A percentile compares a stretch with the other conserved stretches of the same genome.
phyloP scores from a whole-genome alignment of 92 coral and sea anemone genomes.

The Paragorgia papillata region DNA sequence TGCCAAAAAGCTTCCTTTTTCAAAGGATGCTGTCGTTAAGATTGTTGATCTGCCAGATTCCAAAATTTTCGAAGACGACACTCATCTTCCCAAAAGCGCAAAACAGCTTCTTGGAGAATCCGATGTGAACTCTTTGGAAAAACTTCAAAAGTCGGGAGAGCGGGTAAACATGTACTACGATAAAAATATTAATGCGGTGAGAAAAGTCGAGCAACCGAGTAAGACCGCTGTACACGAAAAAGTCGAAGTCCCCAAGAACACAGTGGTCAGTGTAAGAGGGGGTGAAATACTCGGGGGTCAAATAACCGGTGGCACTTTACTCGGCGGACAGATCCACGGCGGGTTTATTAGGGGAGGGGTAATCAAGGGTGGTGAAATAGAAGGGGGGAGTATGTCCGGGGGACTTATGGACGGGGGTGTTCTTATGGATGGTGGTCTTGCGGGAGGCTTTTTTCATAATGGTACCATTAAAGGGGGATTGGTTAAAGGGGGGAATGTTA shows the following conservation, averaged over 20 bases:
- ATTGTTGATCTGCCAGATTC: slow-evolving; percentile 25
- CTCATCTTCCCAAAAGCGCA: slow-evolving; percentile 16
- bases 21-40: background rate
- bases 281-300: slow-evolving; percentile 93
- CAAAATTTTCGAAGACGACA: background rate
- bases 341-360: slow-evolving; percentile 88
- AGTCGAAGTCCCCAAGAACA: background rate
- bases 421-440: slow-evolving; percentile 58
- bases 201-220: background rate
- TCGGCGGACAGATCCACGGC: slow-evolving; percentile 84
- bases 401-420: slow-evolving; percentile 96
- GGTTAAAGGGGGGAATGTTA: slow-evolving; percentile 75
- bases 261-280: slow-evolving; percentile 48
- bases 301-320: slow-evolving; percentile 85
- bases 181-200: background rate
- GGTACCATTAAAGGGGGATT: slow-evolving; percentile 87
- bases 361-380: slow-evolving; percentile 79
- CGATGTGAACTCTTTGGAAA: slow-evolving; percentile 7
- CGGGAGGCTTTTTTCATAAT: slow-evolving; percentile 82
- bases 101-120: slow-evolving; percentile 24
- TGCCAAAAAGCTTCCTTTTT: no score
- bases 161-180: slow-evolving; percentile 30
- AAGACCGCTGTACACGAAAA: background rate
- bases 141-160: slow-evolving; percentile 32
- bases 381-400: slow-evolving; percentile 83